Percentiles rank a stretch among this genome's conserved stretches.
Conservation (phyloP, 2,113 vertebrate genomes). For the Callochromis pleurospilus region DNA sequence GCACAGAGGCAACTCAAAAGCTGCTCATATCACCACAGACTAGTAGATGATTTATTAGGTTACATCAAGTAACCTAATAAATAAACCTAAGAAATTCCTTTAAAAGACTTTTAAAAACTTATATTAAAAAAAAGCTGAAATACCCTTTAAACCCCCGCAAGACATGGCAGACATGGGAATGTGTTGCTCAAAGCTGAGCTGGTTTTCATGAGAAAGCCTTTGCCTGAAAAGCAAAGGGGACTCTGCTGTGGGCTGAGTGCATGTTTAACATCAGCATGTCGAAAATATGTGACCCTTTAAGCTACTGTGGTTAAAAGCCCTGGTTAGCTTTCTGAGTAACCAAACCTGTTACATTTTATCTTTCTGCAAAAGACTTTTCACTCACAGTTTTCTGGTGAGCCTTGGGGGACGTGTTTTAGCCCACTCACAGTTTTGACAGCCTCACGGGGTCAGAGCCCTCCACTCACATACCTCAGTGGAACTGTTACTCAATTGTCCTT, state of each 20-base stretch:
- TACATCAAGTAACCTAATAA: background rate
- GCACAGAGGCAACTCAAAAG: background rate
- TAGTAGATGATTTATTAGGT: background rate
- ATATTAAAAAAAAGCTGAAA: background rate
- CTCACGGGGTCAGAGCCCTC: background rate
- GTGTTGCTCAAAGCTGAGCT: background rate
- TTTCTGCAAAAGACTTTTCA: background rate
- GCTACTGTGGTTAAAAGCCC: background rate
- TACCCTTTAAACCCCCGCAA: background rate
- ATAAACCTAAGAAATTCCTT: background rate
- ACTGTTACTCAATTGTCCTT: slow-evolving; percentile 19
- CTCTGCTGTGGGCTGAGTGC: background rate
- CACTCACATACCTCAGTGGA: background rate
- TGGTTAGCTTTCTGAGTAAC: background rate
- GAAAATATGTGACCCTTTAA: background rate
- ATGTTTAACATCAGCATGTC: background rate
- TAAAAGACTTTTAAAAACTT: background rate
- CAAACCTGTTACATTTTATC: background rate
- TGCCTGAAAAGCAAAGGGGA: background rate
- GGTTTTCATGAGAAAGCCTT: background rate
- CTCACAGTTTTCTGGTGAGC: background rate
- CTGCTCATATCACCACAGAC: background rate
- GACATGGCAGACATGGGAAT: background rate
- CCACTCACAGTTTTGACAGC: background rate
- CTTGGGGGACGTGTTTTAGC: background rate